phyloP scores from a whole-genome alignment of 2,113 vertebrate genomes.

The Plestiodon gilberti region DNA sequence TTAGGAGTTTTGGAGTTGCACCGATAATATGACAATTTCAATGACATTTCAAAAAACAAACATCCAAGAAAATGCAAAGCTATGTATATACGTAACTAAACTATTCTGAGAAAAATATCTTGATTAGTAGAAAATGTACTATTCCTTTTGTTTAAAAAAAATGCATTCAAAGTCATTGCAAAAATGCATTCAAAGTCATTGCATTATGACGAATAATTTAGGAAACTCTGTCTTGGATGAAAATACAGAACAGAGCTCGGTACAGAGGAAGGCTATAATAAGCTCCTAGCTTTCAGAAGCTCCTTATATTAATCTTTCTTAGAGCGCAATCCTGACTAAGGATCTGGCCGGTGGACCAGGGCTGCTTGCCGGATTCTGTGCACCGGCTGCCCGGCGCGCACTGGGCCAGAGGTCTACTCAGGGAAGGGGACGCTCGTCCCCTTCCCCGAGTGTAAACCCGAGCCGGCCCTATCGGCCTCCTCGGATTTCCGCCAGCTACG shows the following conservation, averaged over 20 bases:
- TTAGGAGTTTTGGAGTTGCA: slow-evolving; percentile 1
- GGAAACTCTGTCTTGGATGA: not conserved
- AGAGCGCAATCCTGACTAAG: too few relatives aligned
- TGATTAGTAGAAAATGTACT: not conserved
- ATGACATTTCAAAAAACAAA: slow-evolving; percentile 24
- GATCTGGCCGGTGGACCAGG: too few relatives aligned
- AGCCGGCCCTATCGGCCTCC: too few relatives aligned
- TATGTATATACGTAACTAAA: not conserved
- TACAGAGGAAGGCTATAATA: not conserved
- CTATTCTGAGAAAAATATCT: not conserved
- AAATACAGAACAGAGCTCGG: not conserved
- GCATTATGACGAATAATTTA: not conserved
- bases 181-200: not conserved
- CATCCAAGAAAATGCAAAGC: not conserved
- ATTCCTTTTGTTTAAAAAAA: not conserved
- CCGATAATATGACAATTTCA: not conserved
- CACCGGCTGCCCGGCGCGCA: too few relatives aligned
- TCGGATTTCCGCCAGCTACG: too few relatives aligned
- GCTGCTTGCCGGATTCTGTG: too few relatives aligned
- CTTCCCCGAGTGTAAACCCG: too few relatives aligned
- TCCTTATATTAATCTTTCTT: not conserved
- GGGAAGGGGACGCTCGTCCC: too few relatives aligned
- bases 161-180: not conserved
- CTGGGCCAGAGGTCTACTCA: too few relatives aligned
- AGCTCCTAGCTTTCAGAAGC: not conserved